These are phyloP conservation scores for Arrhamphus sclerolepis DNA, from an alignment of 2,797 vertebrate genomes.

Conservation along the genomic window DNA sequence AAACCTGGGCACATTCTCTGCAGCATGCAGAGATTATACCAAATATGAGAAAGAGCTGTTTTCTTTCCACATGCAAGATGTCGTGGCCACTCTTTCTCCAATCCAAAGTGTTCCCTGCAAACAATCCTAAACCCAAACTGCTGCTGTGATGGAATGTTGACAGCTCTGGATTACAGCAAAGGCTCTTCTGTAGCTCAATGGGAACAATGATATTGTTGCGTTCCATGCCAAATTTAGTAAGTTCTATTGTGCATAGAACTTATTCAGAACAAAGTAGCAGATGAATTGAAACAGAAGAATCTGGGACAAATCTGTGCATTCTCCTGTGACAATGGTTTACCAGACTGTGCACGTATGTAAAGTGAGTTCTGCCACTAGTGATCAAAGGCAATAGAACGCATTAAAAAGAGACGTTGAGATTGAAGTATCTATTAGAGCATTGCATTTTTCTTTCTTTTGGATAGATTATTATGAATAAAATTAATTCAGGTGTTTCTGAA, in stretches of 20 bases:
- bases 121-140: slow-evolving; percentile 64
- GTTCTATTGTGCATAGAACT: slow-evolving; percentile 60
- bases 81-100: slow-evolving; percentile 37
- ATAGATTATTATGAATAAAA: slow-evolving; percentile 25
- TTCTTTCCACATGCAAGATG: slow-evolving; percentile 52
- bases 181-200: slow-evolving; percentile 50
- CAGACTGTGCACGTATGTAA: slow-evolving; percentile 54
- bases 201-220: slow-evolving; percentile 65
- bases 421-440: slow-evolving; percentile 20
- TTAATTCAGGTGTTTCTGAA: not conserved
- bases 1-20: slow-evolving; percentile 71
- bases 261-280: slow-evolving; percentile 59
- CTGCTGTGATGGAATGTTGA: slow-evolving; percentile 67
- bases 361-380: slow-evolving; percentile 26
- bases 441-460: slow-evolving; percentile 11
- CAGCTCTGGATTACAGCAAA: slow-evolving; percentile 67
- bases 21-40: slow-evolving; percentile 75
- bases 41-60: slow-evolving; percentile 70
- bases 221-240: slow-evolving; percentile 62
- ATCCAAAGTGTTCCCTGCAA: slow-evolving; percentile 69
- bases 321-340: slow-evolving; percentile 45
- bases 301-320: slow-evolving; percentile 55
- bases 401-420: slow-evolving; percentile 26
- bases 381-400: slow-evolving; percentile 43
- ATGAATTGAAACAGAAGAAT: slow-evolving; percentile 53